Evolutionary conservation across 2,888 invertebrate genomes (phyloP), one percentile per base, ranked within the genome.

Genomic region (Odiellus spinosus): DNA sequence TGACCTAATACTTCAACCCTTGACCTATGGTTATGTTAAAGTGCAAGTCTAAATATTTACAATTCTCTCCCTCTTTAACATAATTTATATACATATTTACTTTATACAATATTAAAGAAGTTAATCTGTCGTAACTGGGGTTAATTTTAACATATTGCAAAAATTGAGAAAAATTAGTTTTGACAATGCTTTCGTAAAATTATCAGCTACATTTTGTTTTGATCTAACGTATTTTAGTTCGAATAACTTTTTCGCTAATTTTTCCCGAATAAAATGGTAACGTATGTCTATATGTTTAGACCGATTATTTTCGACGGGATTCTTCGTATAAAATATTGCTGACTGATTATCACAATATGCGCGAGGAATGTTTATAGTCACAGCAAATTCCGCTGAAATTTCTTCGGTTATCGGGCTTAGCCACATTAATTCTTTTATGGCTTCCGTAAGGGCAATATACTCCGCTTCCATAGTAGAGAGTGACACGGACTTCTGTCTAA

Each of bases 261-360:
- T 42, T 10, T 44, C 51, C 17, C 52, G 26, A n/a, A 55, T 40
- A 33, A 53, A 56, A 20, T 55, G 53, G 34, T 48, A 51, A 10
- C 46, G 36, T 1, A 55, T 46, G 18, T 49, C 55, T 35, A 56
- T 56, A 42, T 56, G 56, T 40, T 56, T 56, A 1, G 53, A 39
- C 34, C 50, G 38, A 26, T 47, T 44, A 32, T 55, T 53, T 19
- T 44, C 38, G 14, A 52, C 54, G 8, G 54, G 52, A 40, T 59
- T 57, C 1, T 52, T 40, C 1, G 49, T 53, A 2, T 58, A 26
- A 35, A 40, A 43, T n/a, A 52, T 47, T 8, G 55, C 42, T 10
- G 49, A 45, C 26, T 56, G 55, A 21, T 55, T 57, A 35, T 56
- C 55, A 4, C 43, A 35, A 19, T 40, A 43, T 8, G 49, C 18